phyloP scores from a whole-genome alignment of 2,797 vertebrate genomes.

The Melanitta fusca region DNA sequence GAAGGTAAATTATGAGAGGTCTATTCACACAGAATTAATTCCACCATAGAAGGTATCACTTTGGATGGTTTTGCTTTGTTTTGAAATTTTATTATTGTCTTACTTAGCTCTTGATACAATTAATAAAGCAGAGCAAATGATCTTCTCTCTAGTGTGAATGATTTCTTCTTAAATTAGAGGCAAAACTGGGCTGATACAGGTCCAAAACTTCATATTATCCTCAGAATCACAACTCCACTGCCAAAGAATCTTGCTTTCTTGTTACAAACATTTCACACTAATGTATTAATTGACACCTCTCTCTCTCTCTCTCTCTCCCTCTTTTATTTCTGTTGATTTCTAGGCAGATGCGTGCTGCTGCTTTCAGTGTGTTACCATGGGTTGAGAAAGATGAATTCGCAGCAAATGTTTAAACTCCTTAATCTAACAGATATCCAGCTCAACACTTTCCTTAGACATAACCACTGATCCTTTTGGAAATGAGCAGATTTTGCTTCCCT shows the following conservation, averaged over 20 bases:
- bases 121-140: neutral
- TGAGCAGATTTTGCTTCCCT: neutral
- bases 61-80: neutral
- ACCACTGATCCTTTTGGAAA: neutral
- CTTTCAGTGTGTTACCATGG: accelerated
- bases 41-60: neutral
- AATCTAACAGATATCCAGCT: neutral
- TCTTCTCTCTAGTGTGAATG: neutral
- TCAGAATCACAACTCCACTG: neutral
- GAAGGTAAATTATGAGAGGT: neutral
- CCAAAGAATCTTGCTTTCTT: neutral
- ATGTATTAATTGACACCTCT: neutral
- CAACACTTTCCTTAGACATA: neutral
- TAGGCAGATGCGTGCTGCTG: neutral
- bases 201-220: neutral
- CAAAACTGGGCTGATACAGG: neutral
- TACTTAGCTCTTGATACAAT: neutral
- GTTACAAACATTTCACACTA: neutral
- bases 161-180: neutral
- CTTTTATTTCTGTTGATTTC: neutral
- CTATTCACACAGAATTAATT: neutral
- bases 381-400: neutral
- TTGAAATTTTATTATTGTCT: neutral
- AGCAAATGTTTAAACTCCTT: neutral
- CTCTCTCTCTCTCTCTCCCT: neutral